Percentiles rank a stretch among this genome's conserved stretches.
Conservation (phyloP, 1,140 invertebrate species). For the Papilio xuthus region DNA sequence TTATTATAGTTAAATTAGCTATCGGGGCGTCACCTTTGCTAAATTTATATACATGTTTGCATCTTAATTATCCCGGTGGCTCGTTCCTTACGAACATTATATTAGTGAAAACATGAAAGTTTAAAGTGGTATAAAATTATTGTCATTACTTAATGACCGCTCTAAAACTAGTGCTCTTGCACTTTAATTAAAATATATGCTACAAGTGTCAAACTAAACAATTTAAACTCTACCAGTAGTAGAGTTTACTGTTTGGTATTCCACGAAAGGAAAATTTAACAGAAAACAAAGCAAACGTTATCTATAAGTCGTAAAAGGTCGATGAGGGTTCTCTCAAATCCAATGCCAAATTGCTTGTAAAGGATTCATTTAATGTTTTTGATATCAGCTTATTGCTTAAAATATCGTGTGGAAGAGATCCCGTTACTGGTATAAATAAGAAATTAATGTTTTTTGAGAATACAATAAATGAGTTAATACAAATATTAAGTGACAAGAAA, state of each 20-base stretch:
- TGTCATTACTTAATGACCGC: no score
- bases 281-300: constrained; percentile 20
- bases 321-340: constrained; percentile 10
- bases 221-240: no score
- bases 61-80: no score
- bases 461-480: background rate
- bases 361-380: constrained; percentile 10
- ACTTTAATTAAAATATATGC: no score
- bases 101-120: no score
- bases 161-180: no score
- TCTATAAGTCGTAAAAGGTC: background rate
- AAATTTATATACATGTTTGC: no score
- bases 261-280: background rate
- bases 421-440: background rate
- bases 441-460: background rate
- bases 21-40: no score
- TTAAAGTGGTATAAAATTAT: no score
- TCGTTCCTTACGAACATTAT: no score
- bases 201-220: background rate
- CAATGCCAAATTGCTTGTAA: constrained; percentile 22
- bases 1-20: no score
- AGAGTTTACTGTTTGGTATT: background rate
- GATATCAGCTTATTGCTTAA: constrained; percentile 22
- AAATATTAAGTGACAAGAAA: background rate
- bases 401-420: constrained; percentile 9